A percentile compares a stretch with the other conserved stretches of the same genome.
Conservation (phyloP, 2,113 vertebrate species). For the Nymphicus hollandicus region DNA sequence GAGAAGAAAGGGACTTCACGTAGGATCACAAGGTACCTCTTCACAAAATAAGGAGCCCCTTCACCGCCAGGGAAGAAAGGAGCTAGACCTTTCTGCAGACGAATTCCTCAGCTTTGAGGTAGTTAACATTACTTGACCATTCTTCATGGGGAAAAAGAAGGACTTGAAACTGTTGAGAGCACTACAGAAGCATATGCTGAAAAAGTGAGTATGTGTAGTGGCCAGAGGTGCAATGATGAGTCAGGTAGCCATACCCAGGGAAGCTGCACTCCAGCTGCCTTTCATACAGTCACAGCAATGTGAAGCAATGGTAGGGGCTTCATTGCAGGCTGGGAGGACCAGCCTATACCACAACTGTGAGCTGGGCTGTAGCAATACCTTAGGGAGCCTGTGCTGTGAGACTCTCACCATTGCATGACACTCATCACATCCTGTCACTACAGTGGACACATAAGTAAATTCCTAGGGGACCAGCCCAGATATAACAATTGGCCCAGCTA, state of each 20-base stretch:
- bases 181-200: not conserved
- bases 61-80: not conserved
- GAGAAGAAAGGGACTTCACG: not conserved
- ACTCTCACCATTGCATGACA: fast-evolving
- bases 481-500: not conserved
- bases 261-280: not conserved
- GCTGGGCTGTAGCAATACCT: not conserved
- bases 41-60: not conserved
- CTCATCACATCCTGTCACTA: not conserved
- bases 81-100: not conserved
- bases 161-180: not conserved
- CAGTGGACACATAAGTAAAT: not conserved
- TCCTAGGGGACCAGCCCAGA: not conserved
- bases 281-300: not conserved
- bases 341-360: fast-evolving
- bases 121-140: not conserved
- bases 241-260: not conserved
- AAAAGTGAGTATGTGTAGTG: not conserved
- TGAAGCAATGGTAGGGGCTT: not conserved
- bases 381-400: not conserved
- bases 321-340: not conserved
- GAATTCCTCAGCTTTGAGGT: not conserved
- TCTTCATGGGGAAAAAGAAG: not conserved
- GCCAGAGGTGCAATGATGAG: not conserved
- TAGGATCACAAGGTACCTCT: not conserved